Percentiles rank a stretch among this genome's conserved stretches.
Evolutionary conservation across 2,888 invertebrate genomes (phyloP).

Genomic region (Caenorhabditis afra): DNA sequence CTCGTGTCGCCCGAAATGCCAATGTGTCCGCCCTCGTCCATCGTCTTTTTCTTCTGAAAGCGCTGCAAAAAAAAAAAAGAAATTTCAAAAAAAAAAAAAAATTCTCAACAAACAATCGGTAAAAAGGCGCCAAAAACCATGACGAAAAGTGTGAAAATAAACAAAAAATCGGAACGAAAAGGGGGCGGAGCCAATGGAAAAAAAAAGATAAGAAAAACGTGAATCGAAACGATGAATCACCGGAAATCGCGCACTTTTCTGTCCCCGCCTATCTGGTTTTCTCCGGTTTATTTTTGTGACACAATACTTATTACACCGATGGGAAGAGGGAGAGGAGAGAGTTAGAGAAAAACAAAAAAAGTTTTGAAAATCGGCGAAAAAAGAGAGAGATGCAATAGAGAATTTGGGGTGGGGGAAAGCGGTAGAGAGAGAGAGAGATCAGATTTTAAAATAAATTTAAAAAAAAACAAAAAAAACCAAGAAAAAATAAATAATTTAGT

Average conservation of each 20-base stretch:
- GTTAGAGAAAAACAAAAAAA: background rate
- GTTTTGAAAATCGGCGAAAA: background rate
- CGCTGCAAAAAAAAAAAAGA: slow-evolving; percentile 1
- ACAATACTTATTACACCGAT: background rate
- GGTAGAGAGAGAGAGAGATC: background rate
- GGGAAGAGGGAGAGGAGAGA: background rate
- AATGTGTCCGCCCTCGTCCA: background rate
- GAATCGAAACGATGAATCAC: slow-evolving; percentile 16
- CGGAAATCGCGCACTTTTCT: slow-evolving; percentile 16
- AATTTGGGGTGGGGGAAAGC: background rate
- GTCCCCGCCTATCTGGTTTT: too few species aligned
- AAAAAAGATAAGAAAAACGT: background rate
- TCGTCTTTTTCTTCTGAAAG: background rate
- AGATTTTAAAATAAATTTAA: background rate
- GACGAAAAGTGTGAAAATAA: background rate
- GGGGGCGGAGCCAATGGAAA: slow-evolving; percentile 5
- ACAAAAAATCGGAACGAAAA: background rate
- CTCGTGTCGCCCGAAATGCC: slow-evolving; percentile 29
- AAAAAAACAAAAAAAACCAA: too few species aligned
- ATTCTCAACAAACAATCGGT: background rate
- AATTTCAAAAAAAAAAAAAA: background rate
- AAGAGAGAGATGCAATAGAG: slow-evolving; percentile 6
- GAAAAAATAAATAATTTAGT: too few species aligned
- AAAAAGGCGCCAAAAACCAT: background rate
- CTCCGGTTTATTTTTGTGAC: too few species aligned